Evolutionary conservation across 2,113 vertebrate genomes (phyloP).

Genomic region (Sprattus sprattus): DNA sequence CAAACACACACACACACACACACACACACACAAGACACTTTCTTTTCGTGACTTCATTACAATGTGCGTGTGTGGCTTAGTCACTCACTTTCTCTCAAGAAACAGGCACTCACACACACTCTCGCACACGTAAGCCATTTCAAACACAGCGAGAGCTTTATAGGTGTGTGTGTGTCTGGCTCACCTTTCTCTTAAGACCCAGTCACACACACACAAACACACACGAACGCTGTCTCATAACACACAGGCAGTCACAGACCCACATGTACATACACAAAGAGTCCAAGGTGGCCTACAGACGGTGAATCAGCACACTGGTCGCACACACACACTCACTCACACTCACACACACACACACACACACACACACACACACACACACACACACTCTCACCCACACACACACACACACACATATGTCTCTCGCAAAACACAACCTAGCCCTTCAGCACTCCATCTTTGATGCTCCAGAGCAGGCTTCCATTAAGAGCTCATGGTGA

Average conservation of each 20-base stretch:
- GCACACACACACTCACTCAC: too few species aligned
- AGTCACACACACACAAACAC: not conserved
- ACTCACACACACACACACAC: too few species aligned
- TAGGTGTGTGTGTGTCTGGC: not conserved
- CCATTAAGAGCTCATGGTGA: not conserved
- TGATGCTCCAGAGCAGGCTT: not conserved
- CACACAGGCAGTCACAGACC: not conserved
- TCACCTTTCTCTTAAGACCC: not conserved
- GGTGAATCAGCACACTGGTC: not conserved
- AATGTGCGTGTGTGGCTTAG: not conserved
- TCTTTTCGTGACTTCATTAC: not conserved
- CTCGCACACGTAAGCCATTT: not conserved
- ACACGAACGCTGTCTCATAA: not conserved
- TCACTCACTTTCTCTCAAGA: not conserved
- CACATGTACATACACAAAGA: not conserved
- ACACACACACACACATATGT: too few species aligned
- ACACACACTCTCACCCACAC: too few species aligned
- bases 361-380: too few species aligned
- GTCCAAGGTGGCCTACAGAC: not conserved
- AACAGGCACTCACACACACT: not conserved
- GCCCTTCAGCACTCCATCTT: not conserved
- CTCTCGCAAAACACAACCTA: too few species aligned
- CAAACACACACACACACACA: not conserved
- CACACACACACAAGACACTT: not conserved
- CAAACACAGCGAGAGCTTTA: not conserved